Conservation (phyloP, 53 echinoderm and acorn worm species). For the Astropecten irregularis region DNA sequence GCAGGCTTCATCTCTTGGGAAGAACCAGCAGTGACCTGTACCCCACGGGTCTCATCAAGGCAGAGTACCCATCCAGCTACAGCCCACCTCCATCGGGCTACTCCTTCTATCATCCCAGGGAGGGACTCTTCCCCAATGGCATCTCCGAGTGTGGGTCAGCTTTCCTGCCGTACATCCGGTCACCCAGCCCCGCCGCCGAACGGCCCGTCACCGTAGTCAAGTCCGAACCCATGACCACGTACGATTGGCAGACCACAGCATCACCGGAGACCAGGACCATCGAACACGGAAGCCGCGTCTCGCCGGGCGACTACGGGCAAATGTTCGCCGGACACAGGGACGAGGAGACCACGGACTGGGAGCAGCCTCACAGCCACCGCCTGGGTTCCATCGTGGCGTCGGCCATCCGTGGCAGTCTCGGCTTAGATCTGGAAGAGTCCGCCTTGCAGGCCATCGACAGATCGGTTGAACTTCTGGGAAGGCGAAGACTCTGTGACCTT, state of each 20-base stretch:
- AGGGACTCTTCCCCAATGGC: not conserved
- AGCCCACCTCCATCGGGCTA: not conserved
- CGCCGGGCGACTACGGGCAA: no score
- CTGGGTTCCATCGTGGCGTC: slow-evolving; percentile 45
- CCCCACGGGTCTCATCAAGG: not conserved
- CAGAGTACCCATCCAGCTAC: not conserved
- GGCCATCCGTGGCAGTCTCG: slow-evolving; percentile 30
- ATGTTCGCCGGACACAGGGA: no score
- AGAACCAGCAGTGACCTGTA: not conserved
- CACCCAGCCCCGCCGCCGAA: not conserved
- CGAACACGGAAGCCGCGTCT: not conserved
- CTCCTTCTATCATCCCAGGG: not conserved
- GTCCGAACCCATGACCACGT: not conserved
- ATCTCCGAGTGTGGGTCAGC: not conserved
- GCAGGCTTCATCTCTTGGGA: not conserved
- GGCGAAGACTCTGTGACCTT: not conserved
- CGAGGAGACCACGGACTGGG: not conserved
- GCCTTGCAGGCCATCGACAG: slow-evolving; percentile 32
- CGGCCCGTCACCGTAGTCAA: not conserved
- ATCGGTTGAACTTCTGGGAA: slow-evolving; percentile 10
- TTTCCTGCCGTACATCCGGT: not conserved
- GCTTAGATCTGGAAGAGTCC: slow-evolving; percentile 39
- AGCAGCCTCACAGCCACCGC: not conserved
- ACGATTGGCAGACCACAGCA: not conserved
- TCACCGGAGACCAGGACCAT: not conserved